These are phyloP conservation scores for Netelia fuscicornis DNA, from an alignment of 2,888 invertebrate species.

Conservation along the genomic window DNA sequence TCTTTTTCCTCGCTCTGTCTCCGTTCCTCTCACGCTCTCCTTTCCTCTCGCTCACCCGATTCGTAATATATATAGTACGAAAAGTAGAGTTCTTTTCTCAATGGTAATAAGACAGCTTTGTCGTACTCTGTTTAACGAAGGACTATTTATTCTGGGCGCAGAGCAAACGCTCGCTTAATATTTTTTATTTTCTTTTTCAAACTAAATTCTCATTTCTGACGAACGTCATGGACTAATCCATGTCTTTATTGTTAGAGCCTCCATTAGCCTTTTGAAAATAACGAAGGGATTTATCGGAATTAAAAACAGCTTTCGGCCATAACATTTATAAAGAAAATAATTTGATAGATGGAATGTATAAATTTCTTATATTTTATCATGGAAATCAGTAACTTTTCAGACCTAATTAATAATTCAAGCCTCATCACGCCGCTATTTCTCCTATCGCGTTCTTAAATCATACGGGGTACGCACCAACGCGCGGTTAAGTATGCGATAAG, in stretches of 20 bases:
- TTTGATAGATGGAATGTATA: not conserved
- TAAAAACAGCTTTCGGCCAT: too few species aligned
- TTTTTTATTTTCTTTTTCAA: constrained; percentile 53
- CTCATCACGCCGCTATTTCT: constrained; percentile 12
- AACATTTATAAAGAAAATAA: too few species aligned
- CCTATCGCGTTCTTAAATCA: constrained; percentile 50
- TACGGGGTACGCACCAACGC: constrained; percentile 19
- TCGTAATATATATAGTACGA: constrained; percentile 11
- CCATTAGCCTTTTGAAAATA: not conserved
- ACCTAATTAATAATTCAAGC: constrained; percentile 51
- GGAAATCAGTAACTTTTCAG: constrained; percentile 30
- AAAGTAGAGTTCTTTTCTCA: constrained; percentile 58
- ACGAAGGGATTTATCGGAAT: not conserved
- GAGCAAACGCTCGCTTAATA: constrained; percentile 60
- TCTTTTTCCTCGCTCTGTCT: not conserved
- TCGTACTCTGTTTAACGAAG: constrained; percentile 56
- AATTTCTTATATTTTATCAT: constrained; percentile 34
- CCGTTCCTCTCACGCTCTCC: not conserved
- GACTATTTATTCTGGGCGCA: constrained; percentile 52
- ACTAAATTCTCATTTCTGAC: constrained; percentile 57
- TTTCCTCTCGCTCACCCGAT: not conserved
- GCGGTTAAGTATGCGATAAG: constrained; percentile 56
- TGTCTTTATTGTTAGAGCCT: constrained; percentile 33
- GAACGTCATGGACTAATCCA: constrained; percentile 48
- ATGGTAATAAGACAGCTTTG: constrained; percentile 67